These are phyloP conservation scores for Chiloscyllium punctatum DNA, from an alignment of 2,797 vertebrate species.

Conservation along the genomic window DNA sequence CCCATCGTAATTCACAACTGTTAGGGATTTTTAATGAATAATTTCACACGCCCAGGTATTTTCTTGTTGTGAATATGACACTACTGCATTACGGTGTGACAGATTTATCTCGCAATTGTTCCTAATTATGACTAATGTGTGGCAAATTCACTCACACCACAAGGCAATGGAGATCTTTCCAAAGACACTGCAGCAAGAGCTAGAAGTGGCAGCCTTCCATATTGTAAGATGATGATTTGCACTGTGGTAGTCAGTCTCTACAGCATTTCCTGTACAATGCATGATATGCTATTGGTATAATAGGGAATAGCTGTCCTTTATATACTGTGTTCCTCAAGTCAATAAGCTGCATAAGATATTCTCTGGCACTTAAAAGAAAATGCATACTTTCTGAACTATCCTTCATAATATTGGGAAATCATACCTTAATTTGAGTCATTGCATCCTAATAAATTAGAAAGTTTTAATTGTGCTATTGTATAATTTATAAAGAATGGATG, in stretches of 20 bases:
- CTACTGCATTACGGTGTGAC: neutral
- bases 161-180: neutral
- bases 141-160: neutral
- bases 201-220: too few species aligned
- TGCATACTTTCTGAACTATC: neutral
- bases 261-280: neutral
- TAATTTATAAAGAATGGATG: neutral
- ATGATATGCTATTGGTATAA: neutral
- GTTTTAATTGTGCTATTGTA: neutral
- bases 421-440: neutral
- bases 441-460: neutral
- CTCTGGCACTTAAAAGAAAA: neutral
- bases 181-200: neutral
- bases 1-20: neutral
- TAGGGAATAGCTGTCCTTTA: neutral
- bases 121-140: neutral
- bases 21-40: neutral
- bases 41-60: neutral
- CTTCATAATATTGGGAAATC: neutral
- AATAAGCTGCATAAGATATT: neutral
- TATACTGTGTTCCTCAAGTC: neutral
- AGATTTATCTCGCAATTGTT: neutral
- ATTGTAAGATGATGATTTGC: too few species aligned
- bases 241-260: too few species aligned
- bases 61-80: neutral